Percentiles rank a stretch among this genome's conserved stretches.
Conservation (phyloP, 2,888 invertebrate genomes). For the Eristalis arbustorum region DNA sequence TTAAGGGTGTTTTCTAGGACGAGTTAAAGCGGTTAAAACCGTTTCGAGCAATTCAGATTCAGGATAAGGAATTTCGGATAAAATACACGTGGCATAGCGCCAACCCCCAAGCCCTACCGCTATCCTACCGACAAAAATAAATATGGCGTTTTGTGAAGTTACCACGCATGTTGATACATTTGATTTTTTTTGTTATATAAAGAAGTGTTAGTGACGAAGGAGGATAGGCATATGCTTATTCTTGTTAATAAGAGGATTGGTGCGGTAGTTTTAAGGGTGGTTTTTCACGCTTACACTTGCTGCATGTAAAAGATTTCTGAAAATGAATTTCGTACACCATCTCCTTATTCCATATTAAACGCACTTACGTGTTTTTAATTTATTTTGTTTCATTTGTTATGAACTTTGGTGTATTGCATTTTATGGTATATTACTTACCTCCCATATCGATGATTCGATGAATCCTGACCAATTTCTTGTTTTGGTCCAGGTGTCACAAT, state of each 20-base stretch:
- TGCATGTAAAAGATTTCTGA: background rate
- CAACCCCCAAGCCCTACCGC: slow-evolving; percentile 4
- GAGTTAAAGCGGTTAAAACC: background rate
- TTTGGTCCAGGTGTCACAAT: slow-evolving; percentile 88
- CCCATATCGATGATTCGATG: slow-evolving; percentile 88
- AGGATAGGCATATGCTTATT: background rate
- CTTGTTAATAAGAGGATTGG: background rate
- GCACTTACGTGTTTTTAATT: background rate
- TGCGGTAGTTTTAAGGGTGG: background rate
- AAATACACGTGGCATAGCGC: background rate
- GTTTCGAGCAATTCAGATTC: background rate
- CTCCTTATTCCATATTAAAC: background rate
- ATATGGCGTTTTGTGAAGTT: slow-evolving; percentile 35
- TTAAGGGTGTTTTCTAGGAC: slow-evolving; percentile 1
- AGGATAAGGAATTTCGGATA: background rate
- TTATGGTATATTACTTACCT: slow-evolving; percentile 79
- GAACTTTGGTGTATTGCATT: background rate
- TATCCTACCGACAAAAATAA: slow-evolving; percentile 11
- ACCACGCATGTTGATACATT: slow-evolving; percentile 37
- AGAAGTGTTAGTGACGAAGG: slow-evolving; percentile 7
- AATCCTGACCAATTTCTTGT: slow-evolving; percentile 84
- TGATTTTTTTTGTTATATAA: background rate
- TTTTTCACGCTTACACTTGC: background rate
- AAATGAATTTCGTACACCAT: background rate
- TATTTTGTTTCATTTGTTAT: background rate